Conservation (phyloP, 2,888 invertebrate species). For the Halictus quadricinctus region DNA sequence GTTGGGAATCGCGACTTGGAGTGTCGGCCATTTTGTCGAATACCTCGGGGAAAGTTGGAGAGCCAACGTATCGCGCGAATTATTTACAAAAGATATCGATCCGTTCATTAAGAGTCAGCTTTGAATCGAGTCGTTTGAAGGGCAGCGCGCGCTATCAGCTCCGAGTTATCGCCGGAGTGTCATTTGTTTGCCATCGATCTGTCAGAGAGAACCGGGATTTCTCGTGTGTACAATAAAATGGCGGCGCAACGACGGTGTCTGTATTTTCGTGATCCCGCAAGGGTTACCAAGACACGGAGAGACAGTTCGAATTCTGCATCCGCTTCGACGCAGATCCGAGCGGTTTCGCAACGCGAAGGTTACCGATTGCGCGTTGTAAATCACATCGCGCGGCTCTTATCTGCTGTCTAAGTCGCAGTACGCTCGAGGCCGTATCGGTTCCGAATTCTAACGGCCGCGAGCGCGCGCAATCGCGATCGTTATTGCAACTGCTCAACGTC, state of each 20-base stretch:
- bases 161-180: neutral
- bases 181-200: neutral
- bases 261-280: neutral
- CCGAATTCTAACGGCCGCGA: slow-evolving; percentile 23
- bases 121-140: neutral
- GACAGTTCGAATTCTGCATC: slow-evolving; percentile 17
- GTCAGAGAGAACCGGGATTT: neutral
- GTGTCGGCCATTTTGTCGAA: neutral
- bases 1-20: neutral
- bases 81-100: neutral
- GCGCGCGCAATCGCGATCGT: slow-evolving; percentile 2
- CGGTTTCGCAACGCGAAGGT: slow-evolving; percentile 42
- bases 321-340: slow-evolving; percentile 33
- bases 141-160: neutral
- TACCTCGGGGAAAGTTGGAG: neutral
- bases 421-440: slow-evolving; percentile 38
- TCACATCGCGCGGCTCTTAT: slow-evolving; percentile 55
- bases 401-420: slow-evolving; percentile 37
- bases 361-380: slow-evolving; percentile 50
- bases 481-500: neutral
- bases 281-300: neutral
- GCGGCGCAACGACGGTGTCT: neutral
- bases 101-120: neutral
- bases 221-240: neutral
- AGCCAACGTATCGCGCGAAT: neutral